Evolutionary conservation across 2,797 vertebrate genomes (phyloP).

Genomic region (Petrocephalus sullivani): DNA sequence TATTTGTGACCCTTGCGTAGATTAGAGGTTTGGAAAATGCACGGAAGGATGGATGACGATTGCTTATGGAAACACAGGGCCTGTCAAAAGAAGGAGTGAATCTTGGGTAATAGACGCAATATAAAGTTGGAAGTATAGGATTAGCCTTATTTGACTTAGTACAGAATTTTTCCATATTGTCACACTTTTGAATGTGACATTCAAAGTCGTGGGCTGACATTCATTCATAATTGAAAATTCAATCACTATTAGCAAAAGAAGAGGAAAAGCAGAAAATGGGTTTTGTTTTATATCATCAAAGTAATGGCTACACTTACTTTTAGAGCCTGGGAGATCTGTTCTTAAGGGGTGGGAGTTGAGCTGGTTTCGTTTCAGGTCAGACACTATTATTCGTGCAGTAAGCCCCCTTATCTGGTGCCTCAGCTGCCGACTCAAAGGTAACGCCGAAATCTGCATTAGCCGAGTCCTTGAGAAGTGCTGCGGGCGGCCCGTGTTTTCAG

Average conservation of each 20-base stretch:
- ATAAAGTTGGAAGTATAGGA: not conserved
- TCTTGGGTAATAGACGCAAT: not conserved
- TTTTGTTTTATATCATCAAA: not conserved
- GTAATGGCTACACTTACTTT: not conserved
- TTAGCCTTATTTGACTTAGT: slow-evolving; percentile 13
- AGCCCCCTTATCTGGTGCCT: not conserved
- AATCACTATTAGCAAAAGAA: not conserved
- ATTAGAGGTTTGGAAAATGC: slow-evolving; percentile 6
- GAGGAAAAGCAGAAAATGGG: not conserved
- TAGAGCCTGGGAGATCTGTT: not conserved
- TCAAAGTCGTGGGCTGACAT: not conserved
- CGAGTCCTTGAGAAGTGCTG: not conserved
- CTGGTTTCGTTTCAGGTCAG: not conserved
- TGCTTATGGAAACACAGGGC: not conserved
- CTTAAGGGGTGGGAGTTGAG: not conserved
- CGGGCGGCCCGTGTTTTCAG: not conserved
- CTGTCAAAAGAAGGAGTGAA: not conserved
- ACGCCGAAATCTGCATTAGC: not conserved
- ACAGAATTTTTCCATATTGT: slow-evolving; percentile 1
- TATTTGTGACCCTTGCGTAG: not conserved
- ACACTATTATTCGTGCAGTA: not conserved
- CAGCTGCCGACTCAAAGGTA: not conserved
- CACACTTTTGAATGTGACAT: not conserved
- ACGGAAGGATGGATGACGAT: not conserved
- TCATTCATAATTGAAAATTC: not conserved